Conservation (phyloP, 2,888 invertebrate species). For the Drosophila percnosoma region DNA sequence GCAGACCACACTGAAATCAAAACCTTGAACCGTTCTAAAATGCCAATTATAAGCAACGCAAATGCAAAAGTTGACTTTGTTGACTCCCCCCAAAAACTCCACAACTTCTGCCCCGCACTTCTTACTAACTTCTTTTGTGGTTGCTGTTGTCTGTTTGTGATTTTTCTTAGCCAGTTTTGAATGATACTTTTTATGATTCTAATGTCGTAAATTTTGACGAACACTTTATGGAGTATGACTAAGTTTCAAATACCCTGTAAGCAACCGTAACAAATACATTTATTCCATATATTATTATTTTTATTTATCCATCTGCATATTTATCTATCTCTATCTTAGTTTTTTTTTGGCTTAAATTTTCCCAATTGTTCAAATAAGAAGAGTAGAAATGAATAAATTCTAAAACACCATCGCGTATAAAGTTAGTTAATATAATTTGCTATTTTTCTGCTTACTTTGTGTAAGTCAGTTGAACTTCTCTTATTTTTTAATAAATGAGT, state of each 20-base stretch:
- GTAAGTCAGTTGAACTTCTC: too few relatives aligned
- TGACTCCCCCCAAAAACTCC: conserved; percentile 1
- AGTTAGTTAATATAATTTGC: background rate
- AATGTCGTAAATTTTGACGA: conserved; percentile 7
- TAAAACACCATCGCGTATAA: background rate
- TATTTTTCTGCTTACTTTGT: background rate
- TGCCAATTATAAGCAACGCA: conserved; percentile 79
- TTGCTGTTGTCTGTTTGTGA: conserved; percentile 17
- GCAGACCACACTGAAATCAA: conserved; percentile 29
- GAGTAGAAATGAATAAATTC: background rate
- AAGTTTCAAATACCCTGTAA: conserved; percentile 1
- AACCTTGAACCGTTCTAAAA: conserved; percentile 76
- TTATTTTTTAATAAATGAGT: too few relatives aligned
- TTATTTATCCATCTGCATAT: background rate
- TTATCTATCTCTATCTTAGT: background rate
- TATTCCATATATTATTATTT: background rate
- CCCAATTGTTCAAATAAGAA: background rate
- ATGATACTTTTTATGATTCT: conserved; percentile 58
- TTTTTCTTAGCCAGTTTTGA: conserved; percentile 46
- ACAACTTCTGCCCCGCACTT: background rate
- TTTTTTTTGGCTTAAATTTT: background rate
- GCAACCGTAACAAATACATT: background rate
- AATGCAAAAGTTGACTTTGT: conserved; percentile 63
- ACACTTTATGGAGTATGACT: background rate
- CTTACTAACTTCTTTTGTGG: conserved; percentile 27